Evolutionary conservation across 1,140 invertebrate species (phyloP), one percentile per base, ranked within the genome.

Genomic region (Uloborus diversus): DNA sequence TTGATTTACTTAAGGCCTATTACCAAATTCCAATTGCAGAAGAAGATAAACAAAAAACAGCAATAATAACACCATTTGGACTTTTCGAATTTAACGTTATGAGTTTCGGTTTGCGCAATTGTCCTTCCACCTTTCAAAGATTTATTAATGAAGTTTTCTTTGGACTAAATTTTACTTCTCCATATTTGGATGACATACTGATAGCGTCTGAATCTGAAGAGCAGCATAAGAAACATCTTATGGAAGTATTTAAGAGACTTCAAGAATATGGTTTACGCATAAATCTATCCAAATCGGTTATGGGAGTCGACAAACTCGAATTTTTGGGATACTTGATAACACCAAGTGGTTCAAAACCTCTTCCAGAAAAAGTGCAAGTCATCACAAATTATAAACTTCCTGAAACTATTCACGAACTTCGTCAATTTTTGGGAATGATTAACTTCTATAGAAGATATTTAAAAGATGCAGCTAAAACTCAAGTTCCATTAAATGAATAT

Each of bases 111-210:
- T 79, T 86, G 33, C 42, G 47, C 14, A 85, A 83, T 68, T 84
- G 84, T 17, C 81, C 83, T 13, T 82, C 85, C 84, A 23, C 82
- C 47, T 83, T 83, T 57, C 82, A 83, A 70, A 3, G 80, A 9
- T 53, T 75, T 27, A 81, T 83, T 14, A 71, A 83, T 32, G 42
- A 83, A 35, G 66, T 83, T 14, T 23, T 81, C 0, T 25, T 32
- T 14, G 82, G 56, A 9, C 79, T 84, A 25, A 82, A 84, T 35
- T 89, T 86, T 68, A 79, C 33, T 64, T 83, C 85, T 49, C 81
- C 85, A 0, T 90, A 89, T 80, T 62, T 90, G 0, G 89, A 91
- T 79, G 90, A 91, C 81, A 86, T 91, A 32, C 83, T 90, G 2
- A 83, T 91, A 7, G 87, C 83, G 35, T 85, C 84, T 1, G 53